These are phyloP conservation scores for Eugnorisma glareosa DNA, from an alignment of 2,888 invertebrate genomes.

Conservation along the genomic window DNA sequence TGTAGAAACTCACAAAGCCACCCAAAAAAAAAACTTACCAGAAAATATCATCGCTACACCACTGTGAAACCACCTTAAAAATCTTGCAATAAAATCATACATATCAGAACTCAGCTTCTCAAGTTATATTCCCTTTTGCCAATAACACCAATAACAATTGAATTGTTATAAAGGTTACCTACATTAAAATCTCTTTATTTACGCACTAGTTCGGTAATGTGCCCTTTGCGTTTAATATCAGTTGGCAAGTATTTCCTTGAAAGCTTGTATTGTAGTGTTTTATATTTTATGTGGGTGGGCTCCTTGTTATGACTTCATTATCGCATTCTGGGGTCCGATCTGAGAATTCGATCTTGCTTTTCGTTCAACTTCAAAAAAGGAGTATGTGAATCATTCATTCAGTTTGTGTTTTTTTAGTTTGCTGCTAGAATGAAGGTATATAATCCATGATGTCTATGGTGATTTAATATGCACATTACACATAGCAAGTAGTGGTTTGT, in stretches of 20 bases:
- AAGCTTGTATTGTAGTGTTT: constrained; percentile 9
- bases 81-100: constrained; percentile 31
- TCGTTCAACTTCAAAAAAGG: background rate
- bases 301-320: constrained; percentile 28
- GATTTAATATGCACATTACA: too few relatives aligned
- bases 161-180: constrained; percentile 17
- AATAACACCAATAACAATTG: constrained; percentile 25
- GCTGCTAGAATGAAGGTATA: too few relatives aligned
- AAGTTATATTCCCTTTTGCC: constrained; percentile 14
- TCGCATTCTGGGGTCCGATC: background rate
- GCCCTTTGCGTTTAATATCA: constrained; percentile 9
- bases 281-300: background rate
- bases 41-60: constrained; percentile 5
- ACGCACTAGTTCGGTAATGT: background rate
- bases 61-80: background rate
- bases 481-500: too few relatives aligned
- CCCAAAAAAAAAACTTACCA: background rate
- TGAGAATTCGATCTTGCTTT: background rate
- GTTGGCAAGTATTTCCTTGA: background rate
- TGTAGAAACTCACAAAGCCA: background rate
- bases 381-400: background rate
- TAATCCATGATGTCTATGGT: too few relatives aligned
- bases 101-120: constrained; percentile 17
- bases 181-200: constrained; percentile 28
- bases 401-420: background rate